Conservation (phyloP, 1,140 invertebrate species). For the Lepidurus apus region DNA sequence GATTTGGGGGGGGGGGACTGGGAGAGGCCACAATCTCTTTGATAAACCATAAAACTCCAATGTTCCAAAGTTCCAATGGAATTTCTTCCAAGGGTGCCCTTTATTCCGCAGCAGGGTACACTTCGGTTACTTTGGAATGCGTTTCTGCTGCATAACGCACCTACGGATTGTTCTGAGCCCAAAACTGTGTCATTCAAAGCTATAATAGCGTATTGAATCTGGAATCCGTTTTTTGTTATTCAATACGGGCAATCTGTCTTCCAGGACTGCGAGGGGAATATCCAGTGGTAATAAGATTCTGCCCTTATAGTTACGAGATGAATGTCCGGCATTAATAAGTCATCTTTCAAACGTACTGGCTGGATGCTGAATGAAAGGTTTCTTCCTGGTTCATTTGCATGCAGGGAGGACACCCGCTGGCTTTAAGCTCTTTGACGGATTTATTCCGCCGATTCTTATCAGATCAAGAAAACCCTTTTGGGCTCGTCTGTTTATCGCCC, state of each 20-base stretch:
- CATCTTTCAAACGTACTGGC: conserved; percentile 1
- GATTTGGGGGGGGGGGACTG: neutral
- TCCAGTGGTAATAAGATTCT: no score
- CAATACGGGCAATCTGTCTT: no score
- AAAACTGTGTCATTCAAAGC: neutral
- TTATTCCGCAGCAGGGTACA: neutral
- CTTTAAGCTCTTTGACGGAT: neutral
- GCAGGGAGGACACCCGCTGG: neutral
- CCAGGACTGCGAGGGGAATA: no score
- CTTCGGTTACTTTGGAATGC: neutral
- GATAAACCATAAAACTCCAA: neutral
- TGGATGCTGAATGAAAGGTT: neutral
- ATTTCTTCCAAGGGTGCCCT: neutral
- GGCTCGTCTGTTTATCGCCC: neutral
- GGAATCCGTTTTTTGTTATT: neutral
- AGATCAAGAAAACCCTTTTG: neutral
- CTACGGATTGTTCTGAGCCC: no score
- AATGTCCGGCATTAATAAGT: conserved; percentile 10
- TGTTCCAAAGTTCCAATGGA: neutral
- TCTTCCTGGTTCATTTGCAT: conserved; percentile 12
- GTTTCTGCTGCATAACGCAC: neutral
- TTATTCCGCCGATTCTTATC: conserved; percentile 15
- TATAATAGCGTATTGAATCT: neutral
- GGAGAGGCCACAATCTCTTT: no score
- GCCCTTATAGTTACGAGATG: neutral